Evolutionary conservation across 92 coral and sea anemone genomes (phyloP).

Genomic region (Umimayanthus chanpuru): DNA sequence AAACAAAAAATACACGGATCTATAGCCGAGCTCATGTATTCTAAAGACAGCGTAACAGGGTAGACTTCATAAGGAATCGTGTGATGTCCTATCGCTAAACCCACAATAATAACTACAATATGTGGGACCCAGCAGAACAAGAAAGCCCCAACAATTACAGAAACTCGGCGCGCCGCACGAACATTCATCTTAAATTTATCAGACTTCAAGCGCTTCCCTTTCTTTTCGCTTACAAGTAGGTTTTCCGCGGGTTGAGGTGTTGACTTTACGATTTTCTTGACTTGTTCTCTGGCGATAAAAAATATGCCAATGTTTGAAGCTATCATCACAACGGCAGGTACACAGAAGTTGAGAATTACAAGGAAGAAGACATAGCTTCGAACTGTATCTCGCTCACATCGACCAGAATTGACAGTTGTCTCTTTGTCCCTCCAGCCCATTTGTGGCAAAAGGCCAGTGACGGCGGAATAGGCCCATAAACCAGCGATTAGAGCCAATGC

Average conservation of each 20-base stretch:
- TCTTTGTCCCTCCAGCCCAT: slow-evolving; percentile 74
- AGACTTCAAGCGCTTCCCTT: background rate
- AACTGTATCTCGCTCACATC: slow-evolving; percentile 45
- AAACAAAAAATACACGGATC: slow-evolving; percentile 81
- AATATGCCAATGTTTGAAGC: slow-evolving; percentile 61
- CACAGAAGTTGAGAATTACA: slow-evolving; percentile 65
- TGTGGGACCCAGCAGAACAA: slow-evolving; percentile 84
- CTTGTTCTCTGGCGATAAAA: slow-evolving; percentile 76
- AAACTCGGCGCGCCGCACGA: slow-evolving; percentile 80
- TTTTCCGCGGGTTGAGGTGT: slow-evolving; percentile 26
- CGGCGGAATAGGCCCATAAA: slow-evolving; percentile 65
- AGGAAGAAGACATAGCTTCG: slow-evolving; percentile 61
- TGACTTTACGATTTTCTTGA: slow-evolving; percentile 59
- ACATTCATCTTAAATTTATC: slow-evolving; percentile 68
- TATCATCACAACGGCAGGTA: slow-evolving; percentile 73
- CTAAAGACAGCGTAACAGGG: slow-evolving; percentile 71
- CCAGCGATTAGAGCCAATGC: slow-evolving; percentile 48
- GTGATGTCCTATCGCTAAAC: slow-evolving; percentile 55
- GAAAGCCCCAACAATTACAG: slow-evolving; percentile 77
- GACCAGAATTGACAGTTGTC: slow-evolving; percentile 21
- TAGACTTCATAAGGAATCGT: slow-evolving; percentile 59
- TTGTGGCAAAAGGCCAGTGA: slow-evolving; percentile 68
- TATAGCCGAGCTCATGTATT: slow-evolving; percentile 82
- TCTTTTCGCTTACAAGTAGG: slow-evolving; percentile 14
- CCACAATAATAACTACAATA: slow-evolving; percentile 59